Evolutionary conservation across 1,140 invertebrate genomes (phyloP).

Genomic region (Magallana gigas): DNA sequence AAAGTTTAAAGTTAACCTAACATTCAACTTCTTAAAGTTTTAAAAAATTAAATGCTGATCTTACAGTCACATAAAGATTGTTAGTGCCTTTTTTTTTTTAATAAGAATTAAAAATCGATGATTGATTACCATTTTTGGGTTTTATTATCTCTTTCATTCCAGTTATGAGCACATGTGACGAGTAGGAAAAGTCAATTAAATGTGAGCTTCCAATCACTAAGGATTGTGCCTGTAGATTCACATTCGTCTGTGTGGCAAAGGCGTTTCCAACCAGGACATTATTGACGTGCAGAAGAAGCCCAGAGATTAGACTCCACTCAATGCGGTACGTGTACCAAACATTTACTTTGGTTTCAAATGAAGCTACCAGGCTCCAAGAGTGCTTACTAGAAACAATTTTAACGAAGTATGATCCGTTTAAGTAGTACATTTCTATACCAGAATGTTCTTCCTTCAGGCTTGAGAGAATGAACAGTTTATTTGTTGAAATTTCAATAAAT

Average conservation of each 20-base stretch:
- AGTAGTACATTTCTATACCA: slow-evolving; percentile 50
- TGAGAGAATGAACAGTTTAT: slow-evolving; percentile 40
- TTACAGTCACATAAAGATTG: too few species aligned
- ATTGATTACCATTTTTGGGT: background rate
- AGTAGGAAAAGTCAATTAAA: background rate
- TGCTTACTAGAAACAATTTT: background rate
- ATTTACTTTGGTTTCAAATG: background rate
- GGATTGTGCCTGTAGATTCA: background rate
- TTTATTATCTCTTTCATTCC: slow-evolving; percentile 29
- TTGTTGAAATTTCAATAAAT: slow-evolving; percentile 19
- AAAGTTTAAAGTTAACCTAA: too few species aligned
- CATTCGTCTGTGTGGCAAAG: background rate
- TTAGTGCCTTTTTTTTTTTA: background rate
- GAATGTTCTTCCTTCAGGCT: background rate
- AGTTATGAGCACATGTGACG: slow-evolving; percentile 43
- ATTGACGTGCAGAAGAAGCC: slow-evolving; percentile 50
- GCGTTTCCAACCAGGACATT: slow-evolving; percentile 26
- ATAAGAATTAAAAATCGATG: background rate
- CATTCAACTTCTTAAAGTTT: too few species aligned
- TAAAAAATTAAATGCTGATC: too few species aligned
- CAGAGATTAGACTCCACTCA: slow-evolving; percentile 45
- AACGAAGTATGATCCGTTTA: slow-evolving; percentile 27
- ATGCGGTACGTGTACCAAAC: slow-evolving; percentile 48
- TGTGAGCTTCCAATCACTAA: slow-evolving; percentile 42
- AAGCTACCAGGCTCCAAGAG: background rate